These are phyloP conservation scores for Morelia viridis DNA, from an alignment of 2,797 vertebrate genomes.

Conservation along the genomic window DNA sequence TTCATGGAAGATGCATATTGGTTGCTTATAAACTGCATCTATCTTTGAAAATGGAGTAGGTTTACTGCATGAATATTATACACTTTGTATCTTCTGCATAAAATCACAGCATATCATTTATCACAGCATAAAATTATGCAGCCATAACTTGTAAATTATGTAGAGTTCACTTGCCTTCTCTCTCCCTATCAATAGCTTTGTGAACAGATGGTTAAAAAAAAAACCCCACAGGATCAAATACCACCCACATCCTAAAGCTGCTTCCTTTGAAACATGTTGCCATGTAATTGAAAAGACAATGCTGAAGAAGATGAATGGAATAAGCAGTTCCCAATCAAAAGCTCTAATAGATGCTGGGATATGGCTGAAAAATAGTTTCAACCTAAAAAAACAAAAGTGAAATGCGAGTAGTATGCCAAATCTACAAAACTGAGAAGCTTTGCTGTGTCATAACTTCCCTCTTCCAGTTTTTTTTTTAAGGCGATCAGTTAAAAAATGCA, in stretches of 20 bases:
- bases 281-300: conserved; percentile 2
- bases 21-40: background rate
- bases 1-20: background rate
- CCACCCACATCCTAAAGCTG: conserved; percentile 28
- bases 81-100: background rate
- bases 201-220: conserved; percentile 27
- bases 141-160: background rate
- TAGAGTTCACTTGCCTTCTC: conserved; percentile 2
- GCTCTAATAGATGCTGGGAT: background rate
- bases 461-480: background rate
- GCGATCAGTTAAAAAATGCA: background rate
- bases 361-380: background rate
- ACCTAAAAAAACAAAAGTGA: background rate
- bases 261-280: conserved; percentile 21
- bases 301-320: conserved; percentile 14
- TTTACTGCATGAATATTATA: background rate
- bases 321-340: background rate
- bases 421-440: background rate
- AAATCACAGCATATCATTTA: too few relatives aligned
- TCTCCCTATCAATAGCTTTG: background rate
- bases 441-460: background rate
- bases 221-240: conserved; percentile 7
- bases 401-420: background rate
- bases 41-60: background rate
- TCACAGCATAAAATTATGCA: background rate